phyloP scores from a whole-genome alignment of 2,797 vertebrate species.

The Clarias platycephalus region DNA sequence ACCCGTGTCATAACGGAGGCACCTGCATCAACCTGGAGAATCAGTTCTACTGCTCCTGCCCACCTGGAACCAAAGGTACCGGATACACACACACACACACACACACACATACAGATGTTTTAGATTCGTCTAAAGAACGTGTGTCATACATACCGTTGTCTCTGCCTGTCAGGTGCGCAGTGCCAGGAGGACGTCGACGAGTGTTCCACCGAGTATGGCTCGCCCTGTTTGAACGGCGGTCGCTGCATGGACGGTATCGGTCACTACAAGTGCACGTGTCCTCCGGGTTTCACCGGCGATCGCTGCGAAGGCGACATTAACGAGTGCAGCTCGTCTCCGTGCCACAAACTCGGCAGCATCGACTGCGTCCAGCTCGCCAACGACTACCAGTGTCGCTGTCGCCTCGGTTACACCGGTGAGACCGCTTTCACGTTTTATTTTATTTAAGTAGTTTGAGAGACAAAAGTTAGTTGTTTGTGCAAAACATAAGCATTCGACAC shows the following conservation, averaged over 20 bases:
- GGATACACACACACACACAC: not conserved
- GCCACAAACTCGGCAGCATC: conserved; percentile 79
- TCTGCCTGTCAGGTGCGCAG: conserved; percentile 63
- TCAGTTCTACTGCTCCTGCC: conserved; percentile 86
- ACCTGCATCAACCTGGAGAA: conserved; percentile 90
- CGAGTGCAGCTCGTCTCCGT: conserved; percentile 85
- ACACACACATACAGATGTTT: not conserved
- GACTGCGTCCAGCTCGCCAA: conserved; percentile 87
- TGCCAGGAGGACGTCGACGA: conserved; percentile 78
- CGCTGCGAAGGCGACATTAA: conserved; percentile 92
- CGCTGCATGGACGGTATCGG: conserved; percentile 85
- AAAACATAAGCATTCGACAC: not conserved
- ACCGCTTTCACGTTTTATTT: not conserved
- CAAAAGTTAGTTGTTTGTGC: not conserved
- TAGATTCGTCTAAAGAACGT: not conserved
- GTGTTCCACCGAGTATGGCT: conserved; percentile 69
- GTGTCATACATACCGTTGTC: not conserved
- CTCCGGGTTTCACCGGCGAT: conserved; percentile 84
- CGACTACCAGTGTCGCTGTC: conserved; percentile 86
- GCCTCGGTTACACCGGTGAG: conserved; percentile 83
- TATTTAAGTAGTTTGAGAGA: too few relatives aligned
- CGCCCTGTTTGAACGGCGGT: conserved; percentile 75
- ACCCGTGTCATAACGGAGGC: conserved; percentile 86
- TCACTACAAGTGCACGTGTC: conserved; percentile 83
- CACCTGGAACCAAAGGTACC: conserved; percentile 87